Conservation (phyloP, 2,113 vertebrate genomes). For the Mus musculus region DNA sequence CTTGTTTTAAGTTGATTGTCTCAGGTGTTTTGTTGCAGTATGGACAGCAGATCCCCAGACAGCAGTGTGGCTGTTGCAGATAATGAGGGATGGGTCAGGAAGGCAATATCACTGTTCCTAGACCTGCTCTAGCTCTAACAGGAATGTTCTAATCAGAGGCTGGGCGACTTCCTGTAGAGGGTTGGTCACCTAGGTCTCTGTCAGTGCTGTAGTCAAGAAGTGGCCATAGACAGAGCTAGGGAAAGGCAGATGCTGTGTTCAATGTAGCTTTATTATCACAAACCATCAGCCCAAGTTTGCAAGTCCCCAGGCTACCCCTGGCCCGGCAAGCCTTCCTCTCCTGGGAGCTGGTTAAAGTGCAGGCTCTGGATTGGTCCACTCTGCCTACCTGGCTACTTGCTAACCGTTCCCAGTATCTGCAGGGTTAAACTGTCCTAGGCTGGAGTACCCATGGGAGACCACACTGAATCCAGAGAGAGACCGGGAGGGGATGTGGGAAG, state of each 20-base stretch:
- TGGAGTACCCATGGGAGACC: accelerated
- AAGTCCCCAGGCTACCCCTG: background rate
- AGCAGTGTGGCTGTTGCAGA: background rate
- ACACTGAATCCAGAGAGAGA: accelerated
- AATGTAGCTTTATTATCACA: slow-evolving; percentile 49
- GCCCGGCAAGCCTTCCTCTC: background rate
- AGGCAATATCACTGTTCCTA: accelerated
- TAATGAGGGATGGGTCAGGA: too few species aligned
- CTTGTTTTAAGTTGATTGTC: background rate
- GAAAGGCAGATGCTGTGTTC: background rate
- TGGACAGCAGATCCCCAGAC: background rate
- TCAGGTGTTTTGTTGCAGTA: background rate
- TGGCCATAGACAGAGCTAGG: accelerated
- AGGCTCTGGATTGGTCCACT: background rate
- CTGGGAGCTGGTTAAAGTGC: background rate
- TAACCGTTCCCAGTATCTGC: background rate
- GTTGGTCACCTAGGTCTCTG: background rate
- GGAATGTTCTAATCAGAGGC: background rate
- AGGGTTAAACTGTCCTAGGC: background rate
- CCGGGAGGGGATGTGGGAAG: too few species aligned
- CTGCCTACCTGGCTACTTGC: accelerated
- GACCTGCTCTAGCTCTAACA: too few species aligned
- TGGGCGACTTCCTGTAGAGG: background rate
- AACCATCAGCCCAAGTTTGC: background rate
- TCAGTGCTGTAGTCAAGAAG: background rate